These are phyloP conservation scores for Anneissia japonica DNA, from an alignment of 35 echinoderm and acorn worm genomes.

Conservation along the genomic window DNA sequence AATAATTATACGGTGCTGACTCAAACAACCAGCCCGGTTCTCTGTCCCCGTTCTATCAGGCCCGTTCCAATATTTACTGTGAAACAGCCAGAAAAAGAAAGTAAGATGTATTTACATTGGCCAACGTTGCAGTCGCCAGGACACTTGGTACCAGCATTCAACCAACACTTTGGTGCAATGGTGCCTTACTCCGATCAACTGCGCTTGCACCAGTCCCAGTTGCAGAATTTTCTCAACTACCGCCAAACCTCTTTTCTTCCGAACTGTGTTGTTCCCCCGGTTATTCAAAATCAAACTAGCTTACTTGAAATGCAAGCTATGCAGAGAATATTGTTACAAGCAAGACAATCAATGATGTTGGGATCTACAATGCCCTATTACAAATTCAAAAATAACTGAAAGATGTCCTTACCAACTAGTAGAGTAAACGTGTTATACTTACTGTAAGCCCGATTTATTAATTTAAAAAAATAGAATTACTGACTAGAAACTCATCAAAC, in stretches of 20 bases:
- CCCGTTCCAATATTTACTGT: not conserved
- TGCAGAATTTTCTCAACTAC: not conserved
- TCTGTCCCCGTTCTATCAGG: not conserved
- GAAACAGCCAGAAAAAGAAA: not conserved
- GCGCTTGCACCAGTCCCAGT: not conserved
- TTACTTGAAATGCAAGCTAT: not conserved
- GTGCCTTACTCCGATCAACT: not conserved
- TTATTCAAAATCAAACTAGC: not conserved
- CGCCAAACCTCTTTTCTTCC: not conserved
- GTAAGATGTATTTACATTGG: not conserved
- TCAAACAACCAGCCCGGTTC: not conserved
- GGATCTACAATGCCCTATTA: not conserved
- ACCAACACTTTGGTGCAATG: not conserved
- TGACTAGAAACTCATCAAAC: too few species aligned
- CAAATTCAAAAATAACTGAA: not conserved
- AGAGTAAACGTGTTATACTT: too few species aligned
- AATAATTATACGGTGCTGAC: not conserved
- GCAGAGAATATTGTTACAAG: not conserved
- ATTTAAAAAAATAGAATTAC: too few species aligned
- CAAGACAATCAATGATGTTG: not conserved
- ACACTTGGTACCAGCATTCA: not conserved
- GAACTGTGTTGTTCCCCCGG: not conserved
- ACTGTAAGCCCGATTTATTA: too few species aligned
- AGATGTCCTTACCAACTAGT: too few species aligned
- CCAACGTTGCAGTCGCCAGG: not conserved